phyloP scores from a whole-genome alignment of 2,113 vertebrate genomes.

The Pangasianodon gigas region DNA sequence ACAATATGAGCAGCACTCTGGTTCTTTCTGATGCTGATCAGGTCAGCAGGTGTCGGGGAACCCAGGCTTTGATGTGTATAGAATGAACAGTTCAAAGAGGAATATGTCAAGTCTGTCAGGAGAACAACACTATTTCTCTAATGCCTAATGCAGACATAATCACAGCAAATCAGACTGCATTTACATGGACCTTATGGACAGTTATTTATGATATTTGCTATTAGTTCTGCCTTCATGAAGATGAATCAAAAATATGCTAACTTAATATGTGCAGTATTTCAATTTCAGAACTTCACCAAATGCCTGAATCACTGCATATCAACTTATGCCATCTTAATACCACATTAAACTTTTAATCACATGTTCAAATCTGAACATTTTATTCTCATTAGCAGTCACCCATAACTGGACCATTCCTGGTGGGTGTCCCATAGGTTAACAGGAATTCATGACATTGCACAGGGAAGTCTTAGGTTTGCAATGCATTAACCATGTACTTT shows the following conservation, averaged over 20 bases:
- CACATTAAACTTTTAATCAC: not conserved
- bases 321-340: not conserved
- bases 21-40: conserved; percentile 27
- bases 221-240: too few species aligned
- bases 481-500: not conserved
- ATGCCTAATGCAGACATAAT: not conserved
- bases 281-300: not conserved
- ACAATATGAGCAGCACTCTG: not conserved
- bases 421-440: not conserved
- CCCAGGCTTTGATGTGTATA: conserved; percentile 29
- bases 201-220: not conserved
- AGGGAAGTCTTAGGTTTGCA: not conserved
- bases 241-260: not conserved
- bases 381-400: not conserved
- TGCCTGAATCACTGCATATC: not conserved
- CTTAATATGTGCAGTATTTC: not conserved
- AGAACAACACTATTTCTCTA: not conserved
- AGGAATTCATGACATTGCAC: not conserved
- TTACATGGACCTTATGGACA: not conserved
- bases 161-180: not conserved
- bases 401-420: not conserved
- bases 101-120: not conserved
- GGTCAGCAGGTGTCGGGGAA: conserved; percentile 23
- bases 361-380: not conserved
- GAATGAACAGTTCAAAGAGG: not conserved